Conservation (phyloP, 1,140 invertebrate genomes). For the Drosophila eugracilis region DNA sequence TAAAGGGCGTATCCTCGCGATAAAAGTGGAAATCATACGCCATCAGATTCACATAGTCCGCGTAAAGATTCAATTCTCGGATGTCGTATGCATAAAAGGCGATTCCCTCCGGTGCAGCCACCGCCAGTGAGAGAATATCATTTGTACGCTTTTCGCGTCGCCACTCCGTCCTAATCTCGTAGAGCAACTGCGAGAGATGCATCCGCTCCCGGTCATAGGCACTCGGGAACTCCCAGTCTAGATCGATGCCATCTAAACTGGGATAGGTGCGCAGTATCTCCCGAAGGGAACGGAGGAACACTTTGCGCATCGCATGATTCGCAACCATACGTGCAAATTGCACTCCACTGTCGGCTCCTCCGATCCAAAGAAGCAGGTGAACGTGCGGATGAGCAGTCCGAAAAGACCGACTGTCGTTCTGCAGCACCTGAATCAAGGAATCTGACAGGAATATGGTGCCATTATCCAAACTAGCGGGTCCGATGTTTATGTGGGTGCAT, state of each 20-base stretch:
- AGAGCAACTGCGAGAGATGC: slow-evolving; percentile 90
- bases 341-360: slow-evolving; percentile 87
- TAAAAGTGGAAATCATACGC: slow-evolving; percentile 95
- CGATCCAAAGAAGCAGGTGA: slow-evolving; percentile 92
- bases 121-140: slow-evolving; percentile 90
- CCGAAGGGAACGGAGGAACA: slow-evolving; percentile 89
- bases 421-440: slow-evolving; percentile 85
- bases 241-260: slow-evolving; percentile 91
- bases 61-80: slow-evolving; percentile 90
- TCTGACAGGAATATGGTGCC: slow-evolving; percentile 85
- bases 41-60: slow-evolving; percentile 95
- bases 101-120: slow-evolving; percentile 90
- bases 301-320: slow-evolving; percentile 88
- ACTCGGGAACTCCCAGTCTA: slow-evolving; percentile 95
- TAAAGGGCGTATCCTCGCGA: slow-evolving; percentile 90
- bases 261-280: slow-evolving; percentile 87
- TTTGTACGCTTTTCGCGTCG: slow-evolving; percentile 85
- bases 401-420: slow-evolving; percentile 86
- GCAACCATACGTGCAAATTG: slow-evolving; percentile 90
- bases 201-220: slow-evolving; percentile 87
- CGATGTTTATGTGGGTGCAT: slow-evolving; percentile 93
- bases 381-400: slow-evolving; percentile 89
- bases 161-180: slow-evolving; percentile 89
- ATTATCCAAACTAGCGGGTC: slow-evolving; percentile 89
- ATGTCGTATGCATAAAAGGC: slow-evolving; percentile 91